Evolutionary conservation across 1,140 invertebrate genomes (phyloP).

Genomic region (silkworm (Bombyx mori)): ASM3026992v2 NC_085110.1:14170001-14170500

Average conservation of each 20-base stretch:
- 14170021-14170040: slow-evolving; percentile 80
- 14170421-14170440: slow-evolving; percentile 7
- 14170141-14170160: slow-evolving; percentile 92
- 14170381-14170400: slow-evolving; percentile 64
- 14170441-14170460: background rate
- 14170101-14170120: slow-evolving; percentile 88
- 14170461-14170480: too few relatives aligned
- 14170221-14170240: slow-evolving; percentile 16
- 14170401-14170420: slow-evolving; percentile 32
- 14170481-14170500: too few relatives aligned
- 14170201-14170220: slow-evolving; percentile 91
- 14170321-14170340: slow-evolving; percentile 24
- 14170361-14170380: slow-evolving; percentile 66
- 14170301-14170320: slow-evolving; percentile 8
- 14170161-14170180: slow-evolving; percentile 85
- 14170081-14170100: slow-evolving; percentile 93
- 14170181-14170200: slow-evolving; percentile 92
- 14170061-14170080: slow-evolving; percentile 84
- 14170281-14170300: slow-evolving; percentile 9
- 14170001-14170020: slow-evolving; percentile 81
- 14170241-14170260: background rate
- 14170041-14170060: slow-evolving; percentile 83
- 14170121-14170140: slow-evolving; percentile 89
- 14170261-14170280: slow-evolving; percentile 14
- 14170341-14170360: slow-evolving; percentile 63